Evolutionary conservation across 1,140 invertebrate species (phyloP).

Genomic region (Cotesia chilonis): DNA sequence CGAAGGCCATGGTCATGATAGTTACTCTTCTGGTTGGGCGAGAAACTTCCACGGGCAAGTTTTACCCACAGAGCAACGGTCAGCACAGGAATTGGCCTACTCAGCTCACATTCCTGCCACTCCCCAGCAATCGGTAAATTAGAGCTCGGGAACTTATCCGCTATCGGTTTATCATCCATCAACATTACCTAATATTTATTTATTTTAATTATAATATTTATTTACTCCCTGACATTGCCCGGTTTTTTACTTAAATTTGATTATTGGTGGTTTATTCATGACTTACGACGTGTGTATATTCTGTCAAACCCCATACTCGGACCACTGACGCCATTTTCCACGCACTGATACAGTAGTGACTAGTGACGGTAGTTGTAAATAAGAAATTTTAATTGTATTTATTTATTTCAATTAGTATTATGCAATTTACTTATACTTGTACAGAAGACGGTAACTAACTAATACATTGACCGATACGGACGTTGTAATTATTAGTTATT

Average conservation of each 20-base stretch:
- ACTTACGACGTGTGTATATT: too few relatives aligned
- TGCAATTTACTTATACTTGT: too few relatives aligned
- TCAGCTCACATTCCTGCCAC: constrained; percentile 65
- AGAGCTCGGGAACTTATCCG: constrained; percentile 30
- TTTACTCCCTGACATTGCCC: neutral
- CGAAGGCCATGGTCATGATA: constrained; percentile 64
- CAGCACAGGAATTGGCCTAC: constrained; percentile 73
- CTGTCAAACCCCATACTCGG: too few relatives aligned
- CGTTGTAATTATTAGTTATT: neutral
- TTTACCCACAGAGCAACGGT: constrained; percentile 54
- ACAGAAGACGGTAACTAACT: too few relatives aligned
- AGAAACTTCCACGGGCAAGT: constrained; percentile 67
- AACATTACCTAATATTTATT: neutral
- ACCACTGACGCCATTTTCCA: too few relatives aligned
- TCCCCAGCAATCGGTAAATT: constrained; percentile 31
- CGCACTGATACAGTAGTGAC: too few relatives aligned
- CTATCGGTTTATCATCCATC: neutral
- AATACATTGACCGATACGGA: too few relatives aligned
- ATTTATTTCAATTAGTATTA: too few relatives aligned
- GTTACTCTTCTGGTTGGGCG: constrained; percentile 70
- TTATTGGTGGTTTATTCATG: too few relatives aligned
- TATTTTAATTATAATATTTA: neutral
- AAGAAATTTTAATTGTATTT: too few relatives aligned
- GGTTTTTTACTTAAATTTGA: neutral
- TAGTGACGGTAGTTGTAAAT: too few relatives aligned